A percentile compares a stretch with the other conserved stretches of the same genome.
These are phyloP conservation scores for Adelognathus sp. DNA, from an alignment of 2,888 invertebrate genomes.

Conservation along the genomic window DNA sequence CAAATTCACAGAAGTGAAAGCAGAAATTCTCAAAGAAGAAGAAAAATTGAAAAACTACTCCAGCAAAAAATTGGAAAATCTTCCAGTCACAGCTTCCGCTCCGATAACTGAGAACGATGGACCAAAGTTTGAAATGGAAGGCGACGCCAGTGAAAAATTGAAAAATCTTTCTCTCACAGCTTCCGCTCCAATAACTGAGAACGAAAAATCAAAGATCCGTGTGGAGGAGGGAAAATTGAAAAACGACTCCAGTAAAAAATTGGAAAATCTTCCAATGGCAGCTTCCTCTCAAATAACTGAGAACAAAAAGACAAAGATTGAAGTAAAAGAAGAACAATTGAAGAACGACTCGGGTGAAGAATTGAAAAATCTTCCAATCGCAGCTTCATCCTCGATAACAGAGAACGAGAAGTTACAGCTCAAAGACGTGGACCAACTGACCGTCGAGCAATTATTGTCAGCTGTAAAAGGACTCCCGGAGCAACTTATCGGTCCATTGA, in stretches of 20 bases:
- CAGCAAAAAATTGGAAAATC: too few relatives aligned
- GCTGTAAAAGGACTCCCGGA: conserved; percentile 76
- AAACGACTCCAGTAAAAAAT: too few relatives aligned
- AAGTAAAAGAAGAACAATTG: too few relatives aligned
- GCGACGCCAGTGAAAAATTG: background rate
- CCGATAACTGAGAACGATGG: too few relatives aligned
- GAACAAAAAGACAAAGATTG: background rate
- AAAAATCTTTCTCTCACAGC: background rate
- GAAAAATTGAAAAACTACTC: background rate
- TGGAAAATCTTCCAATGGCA: too few relatives aligned
- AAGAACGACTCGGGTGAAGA: background rate
- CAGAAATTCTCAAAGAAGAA: background rate
- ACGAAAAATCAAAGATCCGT: background rate
- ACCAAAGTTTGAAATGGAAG: too few relatives aligned
- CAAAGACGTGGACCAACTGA: conserved; percentile 44
- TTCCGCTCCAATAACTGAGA: background rate
- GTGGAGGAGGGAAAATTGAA: background rate
- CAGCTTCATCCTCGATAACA: background rate
- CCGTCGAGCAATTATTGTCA: conserved; percentile 72
- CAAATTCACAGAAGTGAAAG: background rate
- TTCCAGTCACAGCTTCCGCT: too few relatives aligned
- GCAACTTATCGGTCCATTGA: conserved; percentile 73
- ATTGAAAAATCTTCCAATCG: background rate
- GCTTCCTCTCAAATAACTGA: background rate
- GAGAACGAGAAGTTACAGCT: background rate